Conservation (phyloP, 2,797 vertebrate species). For the Poecilia velifera region DNA sequence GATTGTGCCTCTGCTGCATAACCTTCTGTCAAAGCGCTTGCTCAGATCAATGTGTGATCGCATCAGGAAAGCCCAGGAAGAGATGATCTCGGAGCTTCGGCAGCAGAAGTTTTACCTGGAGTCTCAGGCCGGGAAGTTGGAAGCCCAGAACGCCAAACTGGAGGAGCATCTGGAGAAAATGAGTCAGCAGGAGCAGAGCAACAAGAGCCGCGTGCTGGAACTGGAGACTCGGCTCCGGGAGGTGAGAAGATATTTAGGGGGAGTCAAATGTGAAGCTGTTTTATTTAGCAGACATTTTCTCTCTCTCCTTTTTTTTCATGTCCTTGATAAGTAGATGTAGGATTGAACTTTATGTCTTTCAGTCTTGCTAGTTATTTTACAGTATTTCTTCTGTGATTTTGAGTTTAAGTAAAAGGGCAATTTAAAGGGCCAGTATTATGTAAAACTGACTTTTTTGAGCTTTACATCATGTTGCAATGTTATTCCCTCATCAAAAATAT, state of each 20-base stretch:
- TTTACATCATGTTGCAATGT: no score
- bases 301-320: no score
- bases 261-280: neutral
- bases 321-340: neutral
- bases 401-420: neutral
- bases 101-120: slow-evolving; percentile 97
- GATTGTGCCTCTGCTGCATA: neutral
- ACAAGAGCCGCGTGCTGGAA: slow-evolving; percentile 87
- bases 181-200: slow-evolving; percentile 93
- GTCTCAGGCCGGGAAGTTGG: slow-evolving; percentile 85
- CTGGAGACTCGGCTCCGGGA: slow-evolving; percentile 80
- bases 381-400: neutral
- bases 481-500: no score
- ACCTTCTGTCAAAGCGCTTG: slow-evolving; percentile 15
- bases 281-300: slow-evolving; percentile 1
- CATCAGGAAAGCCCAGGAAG: slow-evolving; percentile 97
- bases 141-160: slow-evolving; percentile 91
- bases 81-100: slow-evolving; percentile 98
- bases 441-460: neutral
- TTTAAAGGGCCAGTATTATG: neutral
- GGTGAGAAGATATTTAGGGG: slow-evolving; percentile 59
- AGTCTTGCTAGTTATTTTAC: neutral
- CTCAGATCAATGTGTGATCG: slow-evolving; percentile 16
- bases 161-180: slow-evolving; percentile 97
- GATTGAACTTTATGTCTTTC: neutral